Base-by-base conservation (phyloP, 2,888 invertebrate species). In the Poecilus cupreus region DNA sequence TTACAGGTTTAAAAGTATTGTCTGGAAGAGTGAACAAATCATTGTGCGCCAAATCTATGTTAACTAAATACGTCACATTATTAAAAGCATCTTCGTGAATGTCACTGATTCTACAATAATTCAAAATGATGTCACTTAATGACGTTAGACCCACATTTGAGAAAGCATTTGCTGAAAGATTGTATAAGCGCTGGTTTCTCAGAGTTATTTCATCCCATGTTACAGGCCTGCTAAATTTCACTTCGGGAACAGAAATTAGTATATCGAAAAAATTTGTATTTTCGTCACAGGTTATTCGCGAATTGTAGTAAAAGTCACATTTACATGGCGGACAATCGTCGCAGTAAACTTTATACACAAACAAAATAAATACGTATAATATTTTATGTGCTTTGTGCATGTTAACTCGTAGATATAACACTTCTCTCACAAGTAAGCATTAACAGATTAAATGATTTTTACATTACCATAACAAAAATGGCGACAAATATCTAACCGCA, bases 251-350 rank as follows among this genome's bases (percentile, higher is more conserved):
- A 0, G 54, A 22, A 13, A 8, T 20, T 54, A 22, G 22, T 54
- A 13, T 2, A n/a, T 24, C 26, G 4, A 10, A 1, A 10, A 13
- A 46, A 13, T 0, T 26, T 8, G 26, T 32, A 24, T 54, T 13
- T 8, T 60, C 60, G 6, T 26, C 13, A 32, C 60, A 60, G 26
- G 6, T 24, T n/a, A 60, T 24, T 24, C 13, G 26, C 5, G 20
- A 11, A 20, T 16, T 20, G 11, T 20, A 54, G 20, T 54, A 54
- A 4, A 1, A 6, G 26, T 60, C 24, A 60, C 60, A 60, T 60
- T 24, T 24, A 13, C 60, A 60, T 22, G 60, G 60, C n/a, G 60
- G 60, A 26, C 60, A 60, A 26, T 24, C 32, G 11, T 60, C 60
- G 26, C 60, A 60, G 4, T 13, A 60, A 24, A 60, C 13, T 60